Conservation (phyloP, 2,888 invertebrate genomes). For the Lasioglossum leucozonium region DNA sequence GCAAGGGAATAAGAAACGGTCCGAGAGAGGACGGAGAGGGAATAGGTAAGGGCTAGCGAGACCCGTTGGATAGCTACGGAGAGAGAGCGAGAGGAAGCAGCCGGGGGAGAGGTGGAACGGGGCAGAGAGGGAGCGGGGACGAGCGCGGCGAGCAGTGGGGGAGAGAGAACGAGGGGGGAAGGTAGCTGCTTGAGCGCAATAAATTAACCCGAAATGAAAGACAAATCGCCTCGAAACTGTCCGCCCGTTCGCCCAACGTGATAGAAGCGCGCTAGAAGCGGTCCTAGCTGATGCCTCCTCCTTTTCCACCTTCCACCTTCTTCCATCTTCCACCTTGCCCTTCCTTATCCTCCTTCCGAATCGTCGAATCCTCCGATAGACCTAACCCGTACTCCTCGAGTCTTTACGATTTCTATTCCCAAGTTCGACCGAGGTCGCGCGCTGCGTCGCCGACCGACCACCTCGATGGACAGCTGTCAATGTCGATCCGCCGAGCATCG, state of each 20-base stretch:
- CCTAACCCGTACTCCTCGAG: conserved; percentile 37
- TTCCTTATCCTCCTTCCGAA: conserved; percentile 1
- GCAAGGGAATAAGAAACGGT: conserved; percentile 70
- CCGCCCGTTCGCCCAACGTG: conserved; percentile 84
- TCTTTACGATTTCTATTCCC: conserved; percentile 7
- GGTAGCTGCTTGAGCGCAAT: conserved; percentile 81
- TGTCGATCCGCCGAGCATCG: conserved; percentile 71
- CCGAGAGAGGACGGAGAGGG: conserved; percentile 39
- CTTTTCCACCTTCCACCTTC: conserved; percentile 60
- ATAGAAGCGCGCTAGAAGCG: conserved; percentile 80
- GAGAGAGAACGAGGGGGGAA: conserved; percentile 52
- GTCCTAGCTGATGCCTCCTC: conserved; percentile 79
- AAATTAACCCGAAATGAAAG: conserved; percentile 85
- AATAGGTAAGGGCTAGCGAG: conserved; percentile 6
- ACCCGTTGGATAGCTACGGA: neutral
- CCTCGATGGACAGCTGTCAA: conserved; percentile 71
- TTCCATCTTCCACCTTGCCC: neutral
- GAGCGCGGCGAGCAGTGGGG: neutral
- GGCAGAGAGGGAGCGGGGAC: neutral
- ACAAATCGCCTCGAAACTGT: conserved; percentile 84
- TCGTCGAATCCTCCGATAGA: conserved; percentile 30
- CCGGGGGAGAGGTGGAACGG: neutral
- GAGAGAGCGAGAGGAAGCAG: conserved; percentile 22
- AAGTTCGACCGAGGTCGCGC: conserved; percentile 44
- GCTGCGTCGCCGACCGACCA: conserved; percentile 56